phyloP scores from a whole-genome alignment of 1,140 invertebrate genomes.

The Cephus cinctus region DNA sequence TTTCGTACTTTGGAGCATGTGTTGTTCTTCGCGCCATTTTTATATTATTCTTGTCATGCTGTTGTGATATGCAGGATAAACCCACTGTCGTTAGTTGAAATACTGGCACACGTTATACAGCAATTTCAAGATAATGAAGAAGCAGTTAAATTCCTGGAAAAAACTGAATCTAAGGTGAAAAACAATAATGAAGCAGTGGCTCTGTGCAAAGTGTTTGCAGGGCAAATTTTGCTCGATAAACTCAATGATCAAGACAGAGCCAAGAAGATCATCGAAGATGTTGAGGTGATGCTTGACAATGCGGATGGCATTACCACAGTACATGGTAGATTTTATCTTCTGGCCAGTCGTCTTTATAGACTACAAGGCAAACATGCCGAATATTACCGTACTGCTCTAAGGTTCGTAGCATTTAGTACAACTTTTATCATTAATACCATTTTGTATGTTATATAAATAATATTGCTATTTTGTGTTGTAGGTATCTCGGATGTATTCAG shows the following conservation, averaged over 20 bases:
- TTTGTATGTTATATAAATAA: too few species aligned
- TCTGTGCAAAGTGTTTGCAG: slow-evolving; percentile 81
- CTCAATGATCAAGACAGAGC: slow-evolving; percentile 79
- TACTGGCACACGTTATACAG: slow-evolving; percentile 75
- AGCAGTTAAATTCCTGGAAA: slow-evolving; percentile 82
- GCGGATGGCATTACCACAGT: slow-evolving; percentile 90
- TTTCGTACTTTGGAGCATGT: too few species aligned
- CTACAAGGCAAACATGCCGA: slow-evolving; percentile 84
- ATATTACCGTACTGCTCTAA: slow-evolving; percentile 93
- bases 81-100: slow-evolving; percentile 88
- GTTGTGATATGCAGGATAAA: too few species aligned
- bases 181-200: slow-evolving; percentile 82
- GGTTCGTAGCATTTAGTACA: too few species aligned
- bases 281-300: slow-evolving; percentile 83
- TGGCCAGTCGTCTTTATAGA: slow-evolving; percentile 84
- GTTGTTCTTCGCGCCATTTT: too few species aligned
- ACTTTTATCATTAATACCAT: too few species aligned
- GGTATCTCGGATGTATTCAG: slow-evolving; percentile 90
- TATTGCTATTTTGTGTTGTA: slow-evolving; percentile 26
- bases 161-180: slow-evolving; percentile 86
- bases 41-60: too few species aligned
- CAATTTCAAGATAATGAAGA: slow-evolving; percentile 81
- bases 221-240: slow-evolving; percentile 81
- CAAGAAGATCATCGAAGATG: slow-evolving; percentile 88
- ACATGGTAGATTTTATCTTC: slow-evolving; percentile 92